Conservation (phyloP, 2,888 invertebrate genomes). For the Caenorhabditis japonica region DNA sequence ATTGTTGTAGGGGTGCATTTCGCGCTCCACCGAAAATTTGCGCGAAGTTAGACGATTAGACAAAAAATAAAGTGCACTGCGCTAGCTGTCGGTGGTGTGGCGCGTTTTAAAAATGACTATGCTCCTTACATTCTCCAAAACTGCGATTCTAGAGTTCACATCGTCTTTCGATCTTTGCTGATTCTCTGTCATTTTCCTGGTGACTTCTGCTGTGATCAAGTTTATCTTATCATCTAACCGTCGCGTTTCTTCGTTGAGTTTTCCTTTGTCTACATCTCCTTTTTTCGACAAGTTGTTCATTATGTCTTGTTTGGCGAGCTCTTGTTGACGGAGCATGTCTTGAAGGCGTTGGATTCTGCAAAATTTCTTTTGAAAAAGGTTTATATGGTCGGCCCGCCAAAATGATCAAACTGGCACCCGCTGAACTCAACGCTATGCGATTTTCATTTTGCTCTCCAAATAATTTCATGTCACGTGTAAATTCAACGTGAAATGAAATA, state of each 20-base stretch:
- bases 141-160: slow-evolving; percentile 48
- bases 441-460: neutral
- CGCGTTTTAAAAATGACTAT: no score
- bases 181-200: slow-evolving; percentile 65
- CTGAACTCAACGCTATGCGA: no score
- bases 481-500: no score
- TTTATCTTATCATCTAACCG: slow-evolving; percentile 73
- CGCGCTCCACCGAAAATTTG: no score
- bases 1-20: slow-evolving; percentile 10
- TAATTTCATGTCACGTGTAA: neutral
- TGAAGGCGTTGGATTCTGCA: slow-evolving; percentile 70
- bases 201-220: slow-evolving; percentile 71
- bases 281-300: slow-evolving; percentile 68
- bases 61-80: no score
- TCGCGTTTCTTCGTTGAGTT: slow-evolving; percentile 70
- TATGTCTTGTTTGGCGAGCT: slow-evolving; percentile 68
- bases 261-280: slow-evolving; percentile 69
- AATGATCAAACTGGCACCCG: no score
- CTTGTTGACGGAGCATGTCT: slow-evolving; percentile 70
- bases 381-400: no score
- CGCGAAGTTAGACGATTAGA: no score
- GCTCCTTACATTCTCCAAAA: slow-evolving; percentile 60
- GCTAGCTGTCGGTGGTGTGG: no score
- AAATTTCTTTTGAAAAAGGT: no score
- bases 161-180: slow-evolving; percentile 71